Base-by-base conservation (phyloP, 2,797 vertebrate genomes). In the Sebastolobus altivelis region DNA sequence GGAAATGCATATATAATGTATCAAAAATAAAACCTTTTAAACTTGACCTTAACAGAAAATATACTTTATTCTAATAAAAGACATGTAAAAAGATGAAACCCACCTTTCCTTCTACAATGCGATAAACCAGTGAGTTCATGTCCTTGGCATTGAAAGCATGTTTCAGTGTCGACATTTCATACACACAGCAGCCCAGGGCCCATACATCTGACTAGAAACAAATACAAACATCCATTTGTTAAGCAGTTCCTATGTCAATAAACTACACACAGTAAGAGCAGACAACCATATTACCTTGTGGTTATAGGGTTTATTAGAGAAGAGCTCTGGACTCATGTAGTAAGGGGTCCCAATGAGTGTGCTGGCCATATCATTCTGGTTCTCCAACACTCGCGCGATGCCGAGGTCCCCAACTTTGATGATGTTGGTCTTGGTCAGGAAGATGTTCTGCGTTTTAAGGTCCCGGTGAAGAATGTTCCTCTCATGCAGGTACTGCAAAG, bases 321-420 rank as follows among this genome's bases (percentile, higher is more conserved):
- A 98, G 49, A 99, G 93, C 77, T 99, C 99, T 1, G 99, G 99
- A 82, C 99, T 99, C 99, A 99, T 99, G 92, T 99, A 99, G 92
- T 99, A 99, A 0, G 99, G 99, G 0, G 99, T 99, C 75, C 99
- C 99, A 49, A 99, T 99, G 31, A 99, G 95, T 12, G 99, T 99
- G 94, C 95, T 98, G 68, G 99, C 99, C 99, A 99, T 99, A 87
- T 99, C 99, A 55, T 96, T 97, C 60, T 98, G 97, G 91, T 95
- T 98, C 89, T 99, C 98, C 92, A 99, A 79, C 29, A 99, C 98
- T 43, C 97, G 93, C 35, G 99, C 99, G 35, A 99, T 99, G 78
- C 99, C 99, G 38, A 99, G 95, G 88, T 99, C 99, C 11, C 99
- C 99, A 83, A 99, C 97, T 96, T 99, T 99, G 87, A 99, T 99